Conservation (phyloP, 2,888 invertebrate genomes). For the Spilosoma lubricipeda region DNA sequence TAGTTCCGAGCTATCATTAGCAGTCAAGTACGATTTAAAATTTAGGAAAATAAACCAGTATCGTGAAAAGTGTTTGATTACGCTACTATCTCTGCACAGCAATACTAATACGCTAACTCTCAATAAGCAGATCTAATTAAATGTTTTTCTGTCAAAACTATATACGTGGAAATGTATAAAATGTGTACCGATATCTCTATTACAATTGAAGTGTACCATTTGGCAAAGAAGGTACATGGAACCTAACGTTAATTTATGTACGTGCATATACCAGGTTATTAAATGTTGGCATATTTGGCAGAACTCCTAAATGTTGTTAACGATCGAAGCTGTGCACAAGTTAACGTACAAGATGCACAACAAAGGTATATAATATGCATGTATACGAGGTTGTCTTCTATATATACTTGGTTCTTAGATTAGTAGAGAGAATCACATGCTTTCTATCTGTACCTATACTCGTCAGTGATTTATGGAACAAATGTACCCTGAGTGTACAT, state of each 20-base stretch:
- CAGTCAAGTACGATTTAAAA: background rate
- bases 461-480: background rate
- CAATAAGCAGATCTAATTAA: background rate
- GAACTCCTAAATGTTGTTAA: constrained; percentile 21
- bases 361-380: background rate
- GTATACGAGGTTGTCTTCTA: background rate
- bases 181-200: background rate
- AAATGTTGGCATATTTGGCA: constrained; percentile 25
- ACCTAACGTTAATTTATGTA: constrained; percentile 12
- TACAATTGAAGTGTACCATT: background rate
- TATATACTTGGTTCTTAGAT: background rate
- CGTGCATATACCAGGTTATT: constrained; percentile 14
- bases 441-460: background rate
- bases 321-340: constrained; percentile 15
- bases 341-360: constrained; percentile 10
- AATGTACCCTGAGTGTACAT: background rate
- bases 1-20: background rate
- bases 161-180: background rate
- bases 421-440: background rate
- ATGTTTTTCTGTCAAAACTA: background rate
- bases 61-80: background rate
- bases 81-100: background rate
- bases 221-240: constrained; percentile 10
- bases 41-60: background rate
- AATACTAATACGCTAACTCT: background rate